Evolutionary conservation across 2,888 invertebrate genomes (phyloP), one percentile per base, ranked within the genome.

Genomic region (Diarsia brunnea): DNA sequence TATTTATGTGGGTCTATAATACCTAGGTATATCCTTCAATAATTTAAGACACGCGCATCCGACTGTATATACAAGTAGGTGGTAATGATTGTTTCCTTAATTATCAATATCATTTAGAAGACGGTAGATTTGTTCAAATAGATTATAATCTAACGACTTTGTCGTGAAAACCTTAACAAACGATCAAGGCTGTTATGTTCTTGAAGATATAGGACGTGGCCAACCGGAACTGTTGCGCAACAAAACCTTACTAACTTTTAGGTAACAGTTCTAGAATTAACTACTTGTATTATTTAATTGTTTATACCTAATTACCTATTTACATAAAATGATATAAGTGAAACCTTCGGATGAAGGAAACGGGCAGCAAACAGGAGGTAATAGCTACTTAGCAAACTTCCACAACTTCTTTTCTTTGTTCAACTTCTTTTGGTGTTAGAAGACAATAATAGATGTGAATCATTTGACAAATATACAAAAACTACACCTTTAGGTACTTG

Each of bases 201-300:
- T 87, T 88, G 84, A 82, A 78, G 78, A 86, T 78, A 79, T 82
- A 79, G 82, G 69, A 82, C 87, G 77, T 76, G 75, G 71, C 73
- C 82, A 73, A 75, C 27, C 76, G 66, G 65, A 84, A 68, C 67
- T 64, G 58, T 87, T 87, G 67, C 79, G 60, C 75, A 87, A 87
- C 53, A 58, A 68, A 78, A 73, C 68, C 78, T 75, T 78, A 47
- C 19, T 55, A 31, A 45, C 24, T 60, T 76, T 69, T 51, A 45
- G 45, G 24, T n/a, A 58, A 49, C 49, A 51, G 24, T 2, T 51
- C 14, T 66, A 68, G 49, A 68, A 71, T 51, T 67, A 70, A 14
- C 4, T 24, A 24, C 12, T n/a, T 5, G 2, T 8, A 69, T 19
- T 8, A 38, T 21, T 49, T 66, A 5, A 24, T 14, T 14, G 14